Base-by-base conservation (phyloP, 92 coral and sea anemone genomes). In the Pocillopora meandrina region DNA sequence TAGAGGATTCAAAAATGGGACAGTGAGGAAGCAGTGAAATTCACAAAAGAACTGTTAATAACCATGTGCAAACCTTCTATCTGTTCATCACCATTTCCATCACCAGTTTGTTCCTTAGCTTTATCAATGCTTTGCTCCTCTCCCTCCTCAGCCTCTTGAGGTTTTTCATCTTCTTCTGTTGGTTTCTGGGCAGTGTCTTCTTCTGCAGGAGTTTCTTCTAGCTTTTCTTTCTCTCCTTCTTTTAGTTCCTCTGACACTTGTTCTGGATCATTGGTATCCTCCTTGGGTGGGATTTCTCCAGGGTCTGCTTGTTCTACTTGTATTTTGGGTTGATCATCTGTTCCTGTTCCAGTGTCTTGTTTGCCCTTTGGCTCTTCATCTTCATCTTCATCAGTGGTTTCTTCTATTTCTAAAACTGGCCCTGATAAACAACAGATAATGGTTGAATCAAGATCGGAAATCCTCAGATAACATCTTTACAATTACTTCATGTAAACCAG, bases 381-480 rank as follows among this genome's bases (percentile, higher is more conserved):
- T 42, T 42, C 62, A 61, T 63, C 92, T 65, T 88, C 92, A 23
- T 84, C 90, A n/a, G 85, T 84, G 34, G 94, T 86, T 83, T 94
- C 98, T 82, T 96, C 98, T 56, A 96, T 79, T 69, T 96, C 98
- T 65, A 92, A 82, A 31, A 96, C 95, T 75, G 98, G 98, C 98
- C 98, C 98, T 96, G 69, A 19, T 78, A 12, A 58, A 15, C 18
- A 16, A 59, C 3, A n/a, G 2, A 10, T 11, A 17, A 16, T 34
- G 33, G 49, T 12, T 56, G 6, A 70, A 55, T 42, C 8, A 2
- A 0, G 0, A 42, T 42, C 36, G 2, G 10, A 26, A 66, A 20
- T 7, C 20, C 33, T 16, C 34, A 14, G 36, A 2, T 17, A 23
- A 14, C 56, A 57, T 31, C 79, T 75, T 56, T 75, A 75, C 56